Base-by-base conservation (phyloP, 2,797 vertebrate species). In the Leptoclinus maculatus region DNA sequence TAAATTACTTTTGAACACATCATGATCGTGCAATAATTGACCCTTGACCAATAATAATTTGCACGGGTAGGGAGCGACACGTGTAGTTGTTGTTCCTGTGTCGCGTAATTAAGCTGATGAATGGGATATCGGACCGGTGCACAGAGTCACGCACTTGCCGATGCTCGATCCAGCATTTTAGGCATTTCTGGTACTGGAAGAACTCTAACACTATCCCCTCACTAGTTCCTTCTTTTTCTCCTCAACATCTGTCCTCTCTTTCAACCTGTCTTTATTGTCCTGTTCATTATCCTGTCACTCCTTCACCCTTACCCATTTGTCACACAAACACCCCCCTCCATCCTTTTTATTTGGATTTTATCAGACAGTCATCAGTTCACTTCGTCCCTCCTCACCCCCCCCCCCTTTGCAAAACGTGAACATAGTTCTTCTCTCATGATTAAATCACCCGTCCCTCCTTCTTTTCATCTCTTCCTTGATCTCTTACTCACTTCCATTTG, bases 321-420 rank as follows among this genome's bases (percentile, higher is more conserved):
- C 83, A 83, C 73, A 69, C 84, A 13, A 53, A 62, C 75, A 69
- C 76, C 47, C 65, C 68, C 69, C 45, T n/a, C 41, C 14, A n/a
- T 51, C 66, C 66, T 54, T 76, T 57, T 66, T 49, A 34, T 78
- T 79, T 53, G 10, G 53, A 38, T 67, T 25, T 74, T 77, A 79
- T 84, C 83, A 66, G 38, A 71, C 54, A 64, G 62, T 81, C 79
- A 89, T 89, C 84, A 78, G 78, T 81, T 85, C 71, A 45, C 64
- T 82, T 79, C 47, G n/a, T 34, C 5, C 68, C 23, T 32, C 19
- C 51, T 12, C 58, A 12, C 5, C 43, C 62, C 21, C 43, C 62
- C 21, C 54, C 66, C 13, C 32, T 66, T 25, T 49, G 34, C 23
- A 45, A 75, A 71, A 74, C 23, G 19, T 43, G 25, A 62, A 81